Base-by-base conservation (phyloP, 2,797 vertebrate genomes). In the Rhincodon typus region DNA sequence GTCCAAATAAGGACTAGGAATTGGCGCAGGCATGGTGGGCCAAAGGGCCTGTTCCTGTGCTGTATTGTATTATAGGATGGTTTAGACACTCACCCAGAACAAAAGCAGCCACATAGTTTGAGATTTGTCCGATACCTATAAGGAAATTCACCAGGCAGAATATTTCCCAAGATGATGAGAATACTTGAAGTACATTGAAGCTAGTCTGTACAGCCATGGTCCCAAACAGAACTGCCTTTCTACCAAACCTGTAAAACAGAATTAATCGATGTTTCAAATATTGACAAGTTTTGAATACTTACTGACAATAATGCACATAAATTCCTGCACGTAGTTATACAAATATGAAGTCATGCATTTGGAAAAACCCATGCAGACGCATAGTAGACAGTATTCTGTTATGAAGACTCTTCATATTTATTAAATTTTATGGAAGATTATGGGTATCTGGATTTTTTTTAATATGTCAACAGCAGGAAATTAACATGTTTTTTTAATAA, bases 161-260 rank as follows among this genome's bases (percentile, higher is more conserved):
- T 46, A 95, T 95, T 30, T 82, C 72, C 94, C 70, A 95, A 46
- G 15, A 57, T 21, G 70, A 21, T 23, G 94, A 95, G 25, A 95
- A 77, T 34, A 79, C 72, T 62, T 79, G 70, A 95, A 95, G 38
- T 3, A 95, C 23, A 13, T 27, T 82, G 27, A 95, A 95, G 17
- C 17, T 12, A 34, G 70, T 95, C 72, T 95, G 94, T 79, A 95
- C 17, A 53, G 72, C 94, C 70, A 95, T 53, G 13, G 94, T 77
- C 50, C 6, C 69, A 79, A 95, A 95, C 57, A 98, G 97, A 96
- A 98, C 90, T 0, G 8, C 96, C 96, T 98, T 98, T 96, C 98
- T 98, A 96, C 98, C 98, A 96, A 98, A 98, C 97, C 98, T 98
- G 91, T 15, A 57, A 67, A 95, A 72, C 1, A 95, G 21, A 77